Percentiles rank a stretch among this genome's conserved stretches.
Conservation (phyloP, 2,113 vertebrate species). For the Atractosteus spatula region DNA sequence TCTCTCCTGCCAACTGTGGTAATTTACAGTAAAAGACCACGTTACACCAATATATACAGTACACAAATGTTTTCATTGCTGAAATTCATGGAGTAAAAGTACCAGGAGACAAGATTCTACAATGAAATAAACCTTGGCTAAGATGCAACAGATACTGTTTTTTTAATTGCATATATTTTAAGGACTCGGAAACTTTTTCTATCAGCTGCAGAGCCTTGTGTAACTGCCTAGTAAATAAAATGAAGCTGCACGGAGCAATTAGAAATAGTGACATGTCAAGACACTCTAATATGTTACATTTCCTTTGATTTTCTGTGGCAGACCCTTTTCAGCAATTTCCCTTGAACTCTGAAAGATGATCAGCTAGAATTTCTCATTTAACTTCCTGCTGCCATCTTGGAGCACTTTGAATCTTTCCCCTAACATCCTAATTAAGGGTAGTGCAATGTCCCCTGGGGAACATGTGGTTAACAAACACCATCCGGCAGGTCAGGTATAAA, state of each 20-base stretch:
- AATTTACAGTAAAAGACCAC: too few species aligned
- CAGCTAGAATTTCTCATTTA: constrained; percentile 61
- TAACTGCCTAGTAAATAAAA: too few species aligned
- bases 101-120: too few species aligned
- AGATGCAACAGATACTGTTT: too few species aligned
- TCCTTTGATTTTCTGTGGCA: constrained; percentile 51
- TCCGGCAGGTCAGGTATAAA: constrained; percentile 57
- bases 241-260: constrained; percentile 38
- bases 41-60: too few species aligned
- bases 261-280: constrained; percentile 51
- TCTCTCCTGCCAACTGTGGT: too few species aligned
- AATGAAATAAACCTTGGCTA: too few species aligned
- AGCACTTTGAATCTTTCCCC: constrained; percentile 67
- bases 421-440: constrained; percentile 77
- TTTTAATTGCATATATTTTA: too few species aligned
- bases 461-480: constrained; percentile 44
- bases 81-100: too few species aligned
- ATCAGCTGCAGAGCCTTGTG: too few species aligned
- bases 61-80: too few species aligned
- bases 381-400: constrained; percentile 61
- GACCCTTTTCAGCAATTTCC: constrained; percentile 65
- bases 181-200: too few species aligned
- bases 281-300: constrained; percentile 46
- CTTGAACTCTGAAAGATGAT: constrained; percentile 77
- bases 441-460: constrained; percentile 66